These are phyloP conservation scores for Camponotus fellah DNA, from an alignment of 2,888 invertebrate genomes.

Conservation along the genomic window DNA sequence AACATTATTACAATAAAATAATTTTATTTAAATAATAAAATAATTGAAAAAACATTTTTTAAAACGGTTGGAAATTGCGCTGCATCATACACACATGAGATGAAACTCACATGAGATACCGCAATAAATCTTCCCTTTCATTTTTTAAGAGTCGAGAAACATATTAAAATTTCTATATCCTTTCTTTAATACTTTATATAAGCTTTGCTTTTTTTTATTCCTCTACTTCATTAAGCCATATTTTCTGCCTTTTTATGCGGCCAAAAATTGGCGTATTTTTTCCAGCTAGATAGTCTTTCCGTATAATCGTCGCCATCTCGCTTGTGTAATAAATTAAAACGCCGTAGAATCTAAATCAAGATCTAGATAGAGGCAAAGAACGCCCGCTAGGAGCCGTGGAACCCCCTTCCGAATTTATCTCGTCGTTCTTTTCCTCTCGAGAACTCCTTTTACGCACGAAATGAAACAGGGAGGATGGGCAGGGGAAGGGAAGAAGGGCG, in stretches of 20 bases:
- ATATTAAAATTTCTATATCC: background rate
- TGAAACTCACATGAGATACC: background rate
- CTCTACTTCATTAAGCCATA: background rate
- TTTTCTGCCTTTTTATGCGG: slow-evolving; percentile 32
- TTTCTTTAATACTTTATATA: background rate
- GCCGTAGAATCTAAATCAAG: slow-evolving; percentile 69
- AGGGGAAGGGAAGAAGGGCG: slow-evolving; percentile 54
- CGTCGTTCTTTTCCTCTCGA: slow-evolving; percentile 47
- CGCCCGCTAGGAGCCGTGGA: slow-evolving; percentile 12
- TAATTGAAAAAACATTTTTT: background rate
- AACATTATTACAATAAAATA: too few relatives aligned
- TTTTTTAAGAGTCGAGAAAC: background rate
- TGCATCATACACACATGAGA: background rate
- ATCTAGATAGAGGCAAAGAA: slow-evolving; percentile 59
- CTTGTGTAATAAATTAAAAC: slow-evolving; percentile 71
- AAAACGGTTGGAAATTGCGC: background rate
- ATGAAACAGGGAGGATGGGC: slow-evolving; percentile 57
- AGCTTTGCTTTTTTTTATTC: background rate
- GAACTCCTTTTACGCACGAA: slow-evolving; percentile 51
- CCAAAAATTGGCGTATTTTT: background rate
- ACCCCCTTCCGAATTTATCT: slow-evolving; percentile 65
- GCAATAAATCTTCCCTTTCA: background rate
- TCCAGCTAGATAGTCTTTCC: slow-evolving; percentile 27
- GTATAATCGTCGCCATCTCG: slow-evolving; percentile 62
- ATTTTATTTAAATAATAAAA: too few relatives aligned